Base-by-base conservation (phyloP, 1,140 invertebrate genomes). In the Diachasma alloeum region DNA sequence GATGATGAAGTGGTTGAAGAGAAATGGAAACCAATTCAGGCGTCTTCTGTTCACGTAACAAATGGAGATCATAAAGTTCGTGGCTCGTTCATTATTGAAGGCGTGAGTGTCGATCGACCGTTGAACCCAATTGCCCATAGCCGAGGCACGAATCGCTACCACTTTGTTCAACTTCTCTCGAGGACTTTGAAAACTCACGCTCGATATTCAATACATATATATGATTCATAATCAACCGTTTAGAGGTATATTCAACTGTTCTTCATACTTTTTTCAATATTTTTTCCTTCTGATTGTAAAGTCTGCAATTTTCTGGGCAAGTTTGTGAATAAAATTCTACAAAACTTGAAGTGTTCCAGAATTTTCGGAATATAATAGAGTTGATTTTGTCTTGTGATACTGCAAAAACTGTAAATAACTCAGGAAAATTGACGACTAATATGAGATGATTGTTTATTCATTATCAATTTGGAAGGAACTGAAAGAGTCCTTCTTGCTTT, bases 61-160 rank as follows among this genome's bases (percentile, higher is more conserved):
- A 72, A 72, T 48, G 46, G 70, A 72, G 46, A 36, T n/a, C 70
- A 72, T 72, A 72, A 72, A 76, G 48, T 76, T 70, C 67, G 67
- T n/a, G 44, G 22, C 69, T 72, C 75, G 66, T 72, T 76, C 48
- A 72, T 76, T 76, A 76, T 76, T 39, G 69, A 48, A 76, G 53
- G 75, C 75, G 75, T 76, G 75, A 76, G 75, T 48, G 53, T 56
- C 75, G 46, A 76, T 76, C 75, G 75, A 76, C 68, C 75, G 69
- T 76, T 76, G 75, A 76, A 76, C 69, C 56, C 69, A 76, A 76
- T 76, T 76, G 75, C 39, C 75, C 75, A 70, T 76, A 59, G 75
- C 53, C 63, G 56, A 53, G 48, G 48, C 53, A 76, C 69, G 66
- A 72, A 72, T 48, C 48, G 46, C 44, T 42, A 72, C 48, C 44